Evolutionary conservation across 2,797 vertebrate species (phyloP).

Genomic region (Platyrinchus mystaceus): DNA sequence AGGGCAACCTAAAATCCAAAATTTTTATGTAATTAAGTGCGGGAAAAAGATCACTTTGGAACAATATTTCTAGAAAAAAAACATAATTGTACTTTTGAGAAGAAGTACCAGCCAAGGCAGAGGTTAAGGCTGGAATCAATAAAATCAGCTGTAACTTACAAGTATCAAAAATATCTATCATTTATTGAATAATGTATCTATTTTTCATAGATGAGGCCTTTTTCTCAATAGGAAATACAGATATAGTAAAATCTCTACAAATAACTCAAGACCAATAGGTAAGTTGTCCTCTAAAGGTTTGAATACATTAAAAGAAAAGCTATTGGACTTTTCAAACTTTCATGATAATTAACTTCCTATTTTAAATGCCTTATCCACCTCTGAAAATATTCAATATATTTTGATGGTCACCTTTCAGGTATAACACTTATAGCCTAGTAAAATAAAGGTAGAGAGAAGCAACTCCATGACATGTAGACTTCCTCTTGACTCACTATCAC

Average conservation of each 20-base stretch:
- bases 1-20: not conserved
- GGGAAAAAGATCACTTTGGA: not conserved
- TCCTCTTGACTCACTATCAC: not conserved
- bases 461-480: not conserved
- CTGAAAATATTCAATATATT: not conserved
- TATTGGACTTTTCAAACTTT: not conserved
- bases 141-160: not conserved
- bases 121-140: not conserved
- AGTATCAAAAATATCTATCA: not conserved
- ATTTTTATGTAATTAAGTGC: not conserved
- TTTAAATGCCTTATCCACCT: not conserved
- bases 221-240: not conserved
- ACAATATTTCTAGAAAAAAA: not conserved
- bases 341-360: not conserved
- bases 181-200: not conserved
- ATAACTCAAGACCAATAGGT: not conserved
- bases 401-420: not conserved
- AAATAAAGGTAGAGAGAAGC: not conserved
- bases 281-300: not conserved
- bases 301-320: not conserved
- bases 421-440: not conserved
- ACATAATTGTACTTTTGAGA: not conserved
- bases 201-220: not conserved
- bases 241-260: not conserved
- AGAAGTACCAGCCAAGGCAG: not conserved